Evolutionary conservation across 2,797 vertebrate species (phyloP), one percentile per base, ranked within the genome.

Genomic region (Sparus aurata): DNA sequence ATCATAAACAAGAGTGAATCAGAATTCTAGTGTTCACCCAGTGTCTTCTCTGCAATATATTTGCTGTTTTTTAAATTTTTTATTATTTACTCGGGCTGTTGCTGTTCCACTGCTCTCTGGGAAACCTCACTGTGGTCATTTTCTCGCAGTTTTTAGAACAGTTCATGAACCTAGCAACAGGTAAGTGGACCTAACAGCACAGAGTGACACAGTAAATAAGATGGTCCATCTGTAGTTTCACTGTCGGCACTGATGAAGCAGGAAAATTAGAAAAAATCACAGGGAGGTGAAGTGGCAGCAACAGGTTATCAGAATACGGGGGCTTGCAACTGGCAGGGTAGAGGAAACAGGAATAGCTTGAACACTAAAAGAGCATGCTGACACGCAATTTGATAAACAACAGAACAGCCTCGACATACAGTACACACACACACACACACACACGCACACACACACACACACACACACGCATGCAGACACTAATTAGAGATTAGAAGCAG

Each of bases 401-500:
- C 22, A 25, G 49, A 65, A 63, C 54, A 41, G 43, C 18, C 61
- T 70, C 20, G 68, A 12, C 27, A 59, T 59, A 41, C 20, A 67
- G 20, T 73, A 72, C 30, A 63, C 3, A 49, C 18, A 49, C 46
- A 47, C 46, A 47, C 16, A 13, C 46, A 49, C 17, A 49, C 47
- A 49, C 47, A 49, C 47, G 18, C 47, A 50, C 47, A 50, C 0
- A 50, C 47, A 13, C 46, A 49, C 17, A 49, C 47, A 49, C 47
- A 49, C 47, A 18, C 47, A 50, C 47, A 50, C 0, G 50, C 47
- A 22, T 20, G 7, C 50, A 27, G 10, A 34, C 16, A 65, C 46
- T 66, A 70, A 73, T 70, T 73, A 53, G 50, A 72, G n/a, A 83
- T 83, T 75, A 72, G 34, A 18, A 68, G 63, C 54, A 38, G 61